A percentile compares a stretch with the other conserved stretches of the same genome.
phyloP scores from a whole-genome alignment of 2,888 invertebrate genomes.

The Deroplatys truncata region DNA sequence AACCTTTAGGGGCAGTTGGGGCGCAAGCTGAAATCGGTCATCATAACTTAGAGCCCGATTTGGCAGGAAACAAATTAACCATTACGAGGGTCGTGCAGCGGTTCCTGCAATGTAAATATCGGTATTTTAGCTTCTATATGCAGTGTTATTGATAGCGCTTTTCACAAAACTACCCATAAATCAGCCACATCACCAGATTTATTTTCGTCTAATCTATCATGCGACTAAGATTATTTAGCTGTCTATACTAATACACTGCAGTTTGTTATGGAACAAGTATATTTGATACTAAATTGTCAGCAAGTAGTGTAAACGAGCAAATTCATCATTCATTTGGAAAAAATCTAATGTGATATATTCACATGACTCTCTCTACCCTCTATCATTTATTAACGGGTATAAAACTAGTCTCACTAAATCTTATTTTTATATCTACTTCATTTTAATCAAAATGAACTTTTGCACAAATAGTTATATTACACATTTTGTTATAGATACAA shows the following conservation, averaged over 20 bases:
- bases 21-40: not conserved
- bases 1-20: not conserved
- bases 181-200: not conserved
- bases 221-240: not conserved
- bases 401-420: too few species aligned
- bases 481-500: too few species aligned
- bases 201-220: not conserved
- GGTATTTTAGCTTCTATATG: not conserved
- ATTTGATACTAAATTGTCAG: not conserved
- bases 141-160: not conserved
- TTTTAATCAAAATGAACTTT: too few species aligned
- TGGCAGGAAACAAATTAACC: not conserved
- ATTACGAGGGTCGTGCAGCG: not conserved
- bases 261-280: not conserved
- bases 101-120: not conserved
- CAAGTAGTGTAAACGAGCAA: too few species aligned
- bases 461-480: too few species aligned
- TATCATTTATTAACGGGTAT: too few species aligned
- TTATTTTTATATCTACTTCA: too few species aligned
- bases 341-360: too few species aligned
- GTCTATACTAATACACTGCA: not conserved
- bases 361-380: too few species aligned
- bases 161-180: not conserved
- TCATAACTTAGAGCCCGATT: not conserved
- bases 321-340: too few species aligned